These are phyloP conservation scores for Pseudachorutes palmiensis DNA, from an alignment of 1,140 invertebrate genomes.

Conservation along the genomic window DNA sequence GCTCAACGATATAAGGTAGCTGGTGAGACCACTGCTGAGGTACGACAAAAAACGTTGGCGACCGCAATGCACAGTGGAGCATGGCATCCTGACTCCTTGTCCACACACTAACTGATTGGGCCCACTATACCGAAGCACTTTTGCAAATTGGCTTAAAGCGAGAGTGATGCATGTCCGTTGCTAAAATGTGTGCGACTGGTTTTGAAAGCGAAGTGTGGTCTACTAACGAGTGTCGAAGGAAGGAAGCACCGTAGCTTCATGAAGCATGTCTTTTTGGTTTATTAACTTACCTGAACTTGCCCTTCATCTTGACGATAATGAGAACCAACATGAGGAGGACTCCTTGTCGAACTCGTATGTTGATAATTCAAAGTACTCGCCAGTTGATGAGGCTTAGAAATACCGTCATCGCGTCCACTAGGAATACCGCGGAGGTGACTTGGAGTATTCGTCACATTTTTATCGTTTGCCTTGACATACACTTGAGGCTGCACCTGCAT, in stretches of 20 bases:
- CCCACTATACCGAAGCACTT: too few relatives aligned
- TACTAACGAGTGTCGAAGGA: neutral
- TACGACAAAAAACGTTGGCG: neutral
- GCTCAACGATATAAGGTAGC: neutral
- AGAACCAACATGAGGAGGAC: slow-evolving; percentile 11
- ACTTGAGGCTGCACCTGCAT: slow-evolving; percentile 33
- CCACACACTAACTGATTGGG: too few relatives aligned
- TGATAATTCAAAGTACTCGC: neutral
- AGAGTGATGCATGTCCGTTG: neutral
- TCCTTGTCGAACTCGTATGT: neutral
- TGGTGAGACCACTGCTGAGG: too few relatives aligned
- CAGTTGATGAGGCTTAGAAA: neutral
- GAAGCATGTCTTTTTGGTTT: neutral
- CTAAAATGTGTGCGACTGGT: neutral
- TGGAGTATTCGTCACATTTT: neutral
- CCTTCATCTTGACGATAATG: slow-evolving; percentile 27
- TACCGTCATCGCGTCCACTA: neutral
- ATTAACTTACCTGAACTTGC: slow-evolving; percentile 32
- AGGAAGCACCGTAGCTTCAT: neutral
- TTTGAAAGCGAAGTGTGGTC: slow-evolving; percentile 1
- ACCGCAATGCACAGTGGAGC: slow-evolving; percentile 7
- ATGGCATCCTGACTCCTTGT: neutral
- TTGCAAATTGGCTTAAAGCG: neutral
- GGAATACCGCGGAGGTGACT: slow-evolving; percentile 2
- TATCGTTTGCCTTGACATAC: slow-evolving; percentile 35